A percentile compares a stretch with the other conserved stretches of the same genome.
These are phyloP conservation scores for Ommatoiulus sabulosus DNA, from an alignment of 2,888 invertebrate species.

Conservation along the genomic window DNA sequence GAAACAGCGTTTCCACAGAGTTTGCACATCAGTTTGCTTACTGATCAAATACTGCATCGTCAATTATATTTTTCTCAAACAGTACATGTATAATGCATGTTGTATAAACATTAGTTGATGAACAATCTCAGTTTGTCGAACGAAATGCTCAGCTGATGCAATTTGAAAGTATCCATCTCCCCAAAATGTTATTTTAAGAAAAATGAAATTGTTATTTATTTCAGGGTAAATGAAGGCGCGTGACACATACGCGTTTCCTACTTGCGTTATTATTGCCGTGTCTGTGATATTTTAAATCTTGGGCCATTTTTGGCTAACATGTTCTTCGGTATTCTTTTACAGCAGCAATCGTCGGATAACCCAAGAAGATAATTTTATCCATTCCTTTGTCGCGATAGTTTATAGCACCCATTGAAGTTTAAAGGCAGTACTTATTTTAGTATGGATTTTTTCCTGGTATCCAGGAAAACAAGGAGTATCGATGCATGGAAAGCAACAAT, in stretches of 20 bases:
- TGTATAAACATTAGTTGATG: not conserved
- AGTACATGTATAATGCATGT: not conserved
- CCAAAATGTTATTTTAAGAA: not conserved
- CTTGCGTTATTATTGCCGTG: not conserved
- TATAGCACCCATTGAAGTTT: too few species aligned
- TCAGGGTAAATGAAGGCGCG: not conserved
- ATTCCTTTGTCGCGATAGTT: not conserved
- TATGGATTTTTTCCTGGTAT: too few species aligned
- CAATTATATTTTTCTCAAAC: not conserved
- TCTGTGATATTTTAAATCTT: not conserved
- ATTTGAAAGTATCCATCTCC: not conserved
- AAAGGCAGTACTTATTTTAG: too few species aligned
- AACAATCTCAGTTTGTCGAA: not conserved
- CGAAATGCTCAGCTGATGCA: slow-evolving; percentile 18
- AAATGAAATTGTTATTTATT: not conserved
- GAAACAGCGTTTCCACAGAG: too few species aligned
- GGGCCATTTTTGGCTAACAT: not conserved
- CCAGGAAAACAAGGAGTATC: too few species aligned
- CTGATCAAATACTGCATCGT: too few species aligned
- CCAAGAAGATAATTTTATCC: not conserved
- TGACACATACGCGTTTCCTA: not conserved
- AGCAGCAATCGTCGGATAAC: not conserved
- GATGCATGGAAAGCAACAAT: too few species aligned
- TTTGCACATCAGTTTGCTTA: too few species aligned
- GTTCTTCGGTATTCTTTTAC: not conserved